phyloP scores from a whole-genome alignment of 2,888 invertebrate species.

The Aspidiotus rigidus region DNA sequence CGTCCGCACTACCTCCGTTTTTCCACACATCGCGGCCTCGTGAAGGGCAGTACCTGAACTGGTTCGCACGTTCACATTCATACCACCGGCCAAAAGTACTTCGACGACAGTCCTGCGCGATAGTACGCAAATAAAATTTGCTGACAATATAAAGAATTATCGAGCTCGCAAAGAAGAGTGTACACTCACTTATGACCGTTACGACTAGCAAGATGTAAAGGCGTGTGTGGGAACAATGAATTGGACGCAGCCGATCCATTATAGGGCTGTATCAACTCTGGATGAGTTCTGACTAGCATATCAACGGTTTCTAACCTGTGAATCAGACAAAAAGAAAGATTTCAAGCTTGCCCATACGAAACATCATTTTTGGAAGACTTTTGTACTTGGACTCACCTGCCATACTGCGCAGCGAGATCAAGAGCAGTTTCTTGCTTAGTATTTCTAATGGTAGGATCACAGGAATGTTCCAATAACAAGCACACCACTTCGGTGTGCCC shows the following conservation, averaged over 20 bases:
- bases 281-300: conserved; percentile 70
- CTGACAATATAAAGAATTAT: background rate
- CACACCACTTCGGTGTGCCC: conserved; percentile 79
- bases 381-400: conserved; percentile 59
- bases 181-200: conserved; percentile 77
- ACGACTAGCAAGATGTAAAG: conserved; percentile 85
- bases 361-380: background rate
- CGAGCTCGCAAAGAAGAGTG: background rate
- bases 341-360: background rate
- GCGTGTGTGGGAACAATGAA: conserved; percentile 62
- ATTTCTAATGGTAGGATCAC: conserved; percentile 81
- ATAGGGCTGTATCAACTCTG: conserved; percentile 67
- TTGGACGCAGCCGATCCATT: conserved; percentile 45
- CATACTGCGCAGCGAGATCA: conserved; percentile 89
- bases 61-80: conserved; percentile 78
- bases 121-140: background rate
- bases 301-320: conserved; percentile 76
- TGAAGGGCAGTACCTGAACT: conserved; percentile 83
- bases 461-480: conserved; percentile 70
- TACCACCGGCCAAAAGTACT: conserved; percentile 70
- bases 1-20: conserved; percentile 74
- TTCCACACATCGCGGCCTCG: conserved; percentile 86
- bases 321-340: conserved; percentile 20
- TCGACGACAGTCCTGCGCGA: conserved; percentile 64
- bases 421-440: conserved; percentile 81